Evolutionary conservation across 2,113 vertebrate species (phyloP).

Genomic region (Prinia subflava): DNA sequence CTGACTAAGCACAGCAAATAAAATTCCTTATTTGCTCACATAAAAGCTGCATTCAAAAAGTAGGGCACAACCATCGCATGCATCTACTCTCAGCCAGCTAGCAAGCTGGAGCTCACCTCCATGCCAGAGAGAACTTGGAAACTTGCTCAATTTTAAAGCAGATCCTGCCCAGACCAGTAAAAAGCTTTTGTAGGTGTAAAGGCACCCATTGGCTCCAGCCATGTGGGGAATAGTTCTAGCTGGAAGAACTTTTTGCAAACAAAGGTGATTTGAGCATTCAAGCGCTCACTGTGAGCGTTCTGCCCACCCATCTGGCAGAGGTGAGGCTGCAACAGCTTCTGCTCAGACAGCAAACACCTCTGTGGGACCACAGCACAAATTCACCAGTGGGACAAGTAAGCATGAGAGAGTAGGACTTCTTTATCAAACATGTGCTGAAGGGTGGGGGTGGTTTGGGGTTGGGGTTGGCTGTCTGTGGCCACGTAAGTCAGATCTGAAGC

Average conservation of each 20-base stretch:
- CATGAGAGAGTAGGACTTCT: background rate
- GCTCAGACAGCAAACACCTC: background rate
- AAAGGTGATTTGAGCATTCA: background rate
- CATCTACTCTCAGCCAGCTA: background rate
- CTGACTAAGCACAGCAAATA: background rate
- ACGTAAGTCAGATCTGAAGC: background rate
- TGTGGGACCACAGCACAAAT: background rate
- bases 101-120: background rate
- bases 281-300: background rate
- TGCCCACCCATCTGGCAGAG: background rate
- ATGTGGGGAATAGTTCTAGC: background rate
- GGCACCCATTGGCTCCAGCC: background rate
- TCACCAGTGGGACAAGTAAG: background rate
- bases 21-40: constrained; percentile 56
- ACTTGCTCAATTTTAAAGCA: background rate
- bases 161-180: background rate
- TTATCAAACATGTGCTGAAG: background rate
- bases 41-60: constrained; percentile 8
- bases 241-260: background rate
- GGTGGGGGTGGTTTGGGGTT: too few relatives aligned
- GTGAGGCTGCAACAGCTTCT: background rate
- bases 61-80: background rate
- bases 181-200: background rate
- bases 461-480: background rate
- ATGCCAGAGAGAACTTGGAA: background rate